Evolutionary conservation across 2,888 invertebrate species (phyloP), one percentile per base, ranked within the genome.

Genomic region (Clivina fossor): DNA sequence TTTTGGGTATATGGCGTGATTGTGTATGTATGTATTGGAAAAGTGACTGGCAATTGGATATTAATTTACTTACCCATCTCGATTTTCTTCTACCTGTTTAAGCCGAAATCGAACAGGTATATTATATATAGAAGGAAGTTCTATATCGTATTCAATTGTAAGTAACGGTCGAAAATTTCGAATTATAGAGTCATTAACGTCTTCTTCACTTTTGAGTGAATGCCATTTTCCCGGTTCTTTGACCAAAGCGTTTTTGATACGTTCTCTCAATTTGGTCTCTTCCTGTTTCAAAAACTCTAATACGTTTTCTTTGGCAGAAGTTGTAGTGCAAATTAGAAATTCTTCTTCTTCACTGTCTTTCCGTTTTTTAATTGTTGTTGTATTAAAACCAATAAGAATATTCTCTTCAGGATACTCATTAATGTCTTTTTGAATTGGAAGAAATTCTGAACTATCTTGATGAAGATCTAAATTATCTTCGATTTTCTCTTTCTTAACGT

Each of bases 131-230:
- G n/a, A n/a, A n/a, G n/a, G n/a, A n/a, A n/a, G n/a, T n/a, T n/a
- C n/a, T 18, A 80, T 76, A 68, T 83, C 84, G 24, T 86, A 75
- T 73, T 89, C 86, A 5, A 88, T 76, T 69, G 86, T 84, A 43
- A 84, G 75, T 5, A 85, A 73, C 1, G 83, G 77, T 54, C 85
- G 75, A 3, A 73, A 76, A 37, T 80, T 79, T 13, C 78, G 77
- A 18, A 76, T 65, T 0, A 76, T 68, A 3, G 59, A 57, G 35
- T 81, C 76, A 44, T 77, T 78, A 37, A 89, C 79, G 71, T 86
- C 86, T 2, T 60, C 61, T 59, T 83, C 84, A 65, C 88, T 86
- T 19, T 88, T 88, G 3, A n/a, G n/a, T n/a, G n/a, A n/a, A n/a
- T n/a, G n/a, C n/a, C n/a, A n/a, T n/a, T n/a, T n/a, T n/a, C n/a